Evolutionary conservation across 1,140 invertebrate genomes (phyloP).

Genomic region (Atta texana): DNA sequence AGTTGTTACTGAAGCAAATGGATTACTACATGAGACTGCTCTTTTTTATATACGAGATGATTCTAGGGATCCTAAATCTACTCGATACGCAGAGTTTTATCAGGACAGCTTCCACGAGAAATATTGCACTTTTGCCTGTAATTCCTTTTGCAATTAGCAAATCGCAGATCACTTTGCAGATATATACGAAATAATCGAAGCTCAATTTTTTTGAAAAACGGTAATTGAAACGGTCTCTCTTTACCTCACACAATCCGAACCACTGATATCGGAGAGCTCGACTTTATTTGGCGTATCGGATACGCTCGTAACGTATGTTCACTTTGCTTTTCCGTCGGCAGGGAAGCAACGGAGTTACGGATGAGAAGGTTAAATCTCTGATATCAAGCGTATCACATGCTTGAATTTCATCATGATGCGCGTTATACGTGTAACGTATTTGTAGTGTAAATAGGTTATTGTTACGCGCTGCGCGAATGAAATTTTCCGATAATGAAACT

Average conservation of each 20-base stretch:
- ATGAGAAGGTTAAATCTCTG: constrained; percentile 53
- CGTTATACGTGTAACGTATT: constrained; percentile 34
- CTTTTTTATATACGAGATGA: constrained; percentile 34
- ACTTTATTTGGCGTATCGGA: constrained; percentile 29
- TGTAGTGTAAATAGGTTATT: constrained; percentile 44
- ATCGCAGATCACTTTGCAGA: neutral
- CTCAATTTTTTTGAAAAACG: neutral
- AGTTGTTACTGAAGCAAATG: constrained; percentile 77
- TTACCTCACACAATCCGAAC: neutral
- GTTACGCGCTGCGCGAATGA: neutral
- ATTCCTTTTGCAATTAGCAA: constrained; percentile 36
- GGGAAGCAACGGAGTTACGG: constrained; percentile 51
- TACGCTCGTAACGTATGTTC: neutral
- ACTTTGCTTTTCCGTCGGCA: constrained; percentile 1
- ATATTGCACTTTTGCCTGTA: neutral
- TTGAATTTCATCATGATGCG: constrained; percentile 34
- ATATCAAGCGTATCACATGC: constrained; percentile 50
- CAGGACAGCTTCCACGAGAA: neutral
- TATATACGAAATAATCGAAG: neutral
- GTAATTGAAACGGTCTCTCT: neutral
- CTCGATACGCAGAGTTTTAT: constrained; percentile 12
- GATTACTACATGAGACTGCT: constrained; percentile 69
- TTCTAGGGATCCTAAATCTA: constrained; percentile 16
- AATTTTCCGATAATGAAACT: constrained; percentile 21
- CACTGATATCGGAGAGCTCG: neutral